Evolutionary conservation across 2,797 vertebrate species (phyloP), one percentile per base, ranked within the genome.

Genomic region (Mus caroli): DNA sequence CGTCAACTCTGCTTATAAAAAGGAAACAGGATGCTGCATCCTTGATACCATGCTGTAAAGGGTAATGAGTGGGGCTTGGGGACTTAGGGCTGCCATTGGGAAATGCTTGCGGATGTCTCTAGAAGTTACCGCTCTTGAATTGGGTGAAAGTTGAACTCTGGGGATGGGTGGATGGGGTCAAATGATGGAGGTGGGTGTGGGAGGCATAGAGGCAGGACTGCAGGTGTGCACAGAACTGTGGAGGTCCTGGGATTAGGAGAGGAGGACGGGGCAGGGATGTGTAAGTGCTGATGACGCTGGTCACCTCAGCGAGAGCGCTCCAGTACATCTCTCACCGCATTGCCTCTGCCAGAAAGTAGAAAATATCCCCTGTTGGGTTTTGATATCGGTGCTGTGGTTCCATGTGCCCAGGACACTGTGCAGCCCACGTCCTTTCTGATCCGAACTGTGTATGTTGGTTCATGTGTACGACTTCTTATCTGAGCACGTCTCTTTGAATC

Each of bases 381-480:
- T 62, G 37, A 34, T 40, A 76, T 84, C 34, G 40, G 19, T 17
- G 52, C 22, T 46, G 19, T 24, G 26, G 10, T 60, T 34, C 80
- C 50, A 17, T 12, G 7, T 34, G 6, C 37, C 78, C 11, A 6
- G 56, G 46, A 24, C 0, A 10, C 26, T 31, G 19, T 0, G 10
- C 6, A 26, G 34, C 11, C 19, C 8, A 4, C 9, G 40, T 76
- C 76, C 46, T 77, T 58, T 92, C 54, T 69, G 64, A 19, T n/a
- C 28, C 34, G 71, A 52, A 76, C 4, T 62, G 26, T 84, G 58
- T 28, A 58, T 34, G 20, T 79, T 83, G 83, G 84, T 17, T 26
- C 43, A 15, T n/a, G 10, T 20, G 20, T 1, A 0, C 54, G n/a
- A 4, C 3, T 52, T 91, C 67, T 71, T 60, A 50, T 15, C 54